Conservation (phyloP, 2,888 invertebrate species). For the Nomada fucata region DNA sequence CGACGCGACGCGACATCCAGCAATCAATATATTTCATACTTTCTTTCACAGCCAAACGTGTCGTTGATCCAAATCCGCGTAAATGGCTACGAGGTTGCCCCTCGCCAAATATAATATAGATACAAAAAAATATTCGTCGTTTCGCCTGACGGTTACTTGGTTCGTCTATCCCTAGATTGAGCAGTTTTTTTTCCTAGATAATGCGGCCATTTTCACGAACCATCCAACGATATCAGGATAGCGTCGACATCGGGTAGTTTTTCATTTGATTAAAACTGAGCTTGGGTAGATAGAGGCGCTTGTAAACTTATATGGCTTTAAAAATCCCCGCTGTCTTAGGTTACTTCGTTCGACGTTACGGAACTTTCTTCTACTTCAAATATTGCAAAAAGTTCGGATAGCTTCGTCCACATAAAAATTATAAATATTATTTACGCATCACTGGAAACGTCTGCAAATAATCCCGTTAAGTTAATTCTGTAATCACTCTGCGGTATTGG, state of each 20-base stretch:
- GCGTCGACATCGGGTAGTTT: neutral
- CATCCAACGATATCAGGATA: slow-evolving; percentile 43
- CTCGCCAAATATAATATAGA: neutral
- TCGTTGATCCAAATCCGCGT: neutral
- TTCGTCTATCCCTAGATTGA: slow-evolving; percentile 26
- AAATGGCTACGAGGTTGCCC: neutral
- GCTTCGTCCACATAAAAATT: too few relatives aligned
- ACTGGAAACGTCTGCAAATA: too few relatives aligned
- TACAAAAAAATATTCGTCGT: neutral
- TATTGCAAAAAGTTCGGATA: too few relatives aligned
- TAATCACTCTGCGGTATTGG: too few relatives aligned
- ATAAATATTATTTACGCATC: too few relatives aligned
- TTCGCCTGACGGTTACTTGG: neutral
- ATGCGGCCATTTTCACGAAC: slow-evolving; percentile 47
- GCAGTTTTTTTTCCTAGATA: slow-evolving; percentile 25
- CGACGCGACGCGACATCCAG: neutral
- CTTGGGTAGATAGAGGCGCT: slow-evolving; percentile 1
- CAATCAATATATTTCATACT: too few relatives aligned
- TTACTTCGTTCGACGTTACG: too few relatives aligned
- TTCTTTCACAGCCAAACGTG: neutral
- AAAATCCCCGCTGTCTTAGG: too few relatives aligned
- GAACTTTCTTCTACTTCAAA: too few relatives aligned
- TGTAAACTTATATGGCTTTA: neutral
- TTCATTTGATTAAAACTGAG: slow-evolving; percentile 35
- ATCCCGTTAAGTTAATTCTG: too few relatives aligned